Percentiles rank a stretch among this genome's conserved stretches.
These are phyloP conservation scores for Timema cristinae DNA, from an alignment of 2,888 invertebrate genomes.

Conservation along the genomic window DNA sequence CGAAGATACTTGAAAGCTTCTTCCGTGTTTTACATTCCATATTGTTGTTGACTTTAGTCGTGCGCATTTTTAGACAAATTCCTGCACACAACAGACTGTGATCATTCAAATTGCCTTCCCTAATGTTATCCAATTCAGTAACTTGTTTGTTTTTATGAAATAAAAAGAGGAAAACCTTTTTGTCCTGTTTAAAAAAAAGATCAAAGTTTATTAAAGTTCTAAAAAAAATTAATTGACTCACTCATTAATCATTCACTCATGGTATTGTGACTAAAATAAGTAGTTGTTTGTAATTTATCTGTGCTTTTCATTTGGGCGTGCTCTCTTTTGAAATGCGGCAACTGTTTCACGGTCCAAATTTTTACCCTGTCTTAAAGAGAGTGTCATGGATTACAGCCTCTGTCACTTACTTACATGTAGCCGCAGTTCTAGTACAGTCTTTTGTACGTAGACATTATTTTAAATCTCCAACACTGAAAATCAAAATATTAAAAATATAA, in stretches of 20 bases:
- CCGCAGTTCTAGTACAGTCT: background rate
- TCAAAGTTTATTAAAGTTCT: constrained; percentile 3
- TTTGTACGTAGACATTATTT: background rate
- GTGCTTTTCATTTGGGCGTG: constrained; percentile 21
- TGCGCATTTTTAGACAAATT: background rate
- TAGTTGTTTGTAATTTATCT: constrained; percentile 11
- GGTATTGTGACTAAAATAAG: constrained; percentile 8
- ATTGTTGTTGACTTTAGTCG: background rate
- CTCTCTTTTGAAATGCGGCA: constrained; percentile 29
- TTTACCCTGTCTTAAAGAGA: background rate
- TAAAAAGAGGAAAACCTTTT: constrained; percentile 1
- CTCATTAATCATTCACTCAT: constrained; percentile 22
- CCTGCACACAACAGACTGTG: constrained; percentile 46
- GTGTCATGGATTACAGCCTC: background rate
- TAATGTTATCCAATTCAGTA: constrained; percentile 20
- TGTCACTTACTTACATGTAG: background rate
- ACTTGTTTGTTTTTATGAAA: constrained; percentile 9
- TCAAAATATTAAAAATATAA: constrained; percentile 1
- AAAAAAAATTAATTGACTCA: constrained; percentile 18
- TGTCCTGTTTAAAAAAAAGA: constrained; percentile 15
- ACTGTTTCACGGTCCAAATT: constrained; percentile 4
- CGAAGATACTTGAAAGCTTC: too few relatives aligned
- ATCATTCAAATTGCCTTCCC: constrained; percentile 51
- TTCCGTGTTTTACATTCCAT: too few relatives aligned
- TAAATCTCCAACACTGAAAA: background rate